Conservation (phyloP, 2,888 invertebrate species). For the Pinctada fucata region DNA sequence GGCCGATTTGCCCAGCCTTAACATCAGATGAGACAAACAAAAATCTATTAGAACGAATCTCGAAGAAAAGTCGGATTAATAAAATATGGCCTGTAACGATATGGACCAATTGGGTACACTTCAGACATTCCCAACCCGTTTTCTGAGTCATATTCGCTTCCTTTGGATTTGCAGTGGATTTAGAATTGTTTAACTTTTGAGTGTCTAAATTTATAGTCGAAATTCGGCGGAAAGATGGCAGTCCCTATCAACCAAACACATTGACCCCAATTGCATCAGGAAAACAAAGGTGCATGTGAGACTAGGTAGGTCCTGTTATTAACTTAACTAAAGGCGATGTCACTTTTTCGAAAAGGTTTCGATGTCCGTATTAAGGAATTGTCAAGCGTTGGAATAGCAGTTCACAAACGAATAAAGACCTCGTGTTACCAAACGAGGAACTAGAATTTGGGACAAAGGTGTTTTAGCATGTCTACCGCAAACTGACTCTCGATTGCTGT, state of each 20-base stretch:
- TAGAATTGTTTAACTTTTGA: background rate
- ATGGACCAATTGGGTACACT: background rate
- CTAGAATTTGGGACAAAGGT: background rate
- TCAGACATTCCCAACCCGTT: background rate
- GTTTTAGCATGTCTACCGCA: background rate
- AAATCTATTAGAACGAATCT: background rate
- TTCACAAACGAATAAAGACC: background rate
- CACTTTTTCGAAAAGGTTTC: background rate
- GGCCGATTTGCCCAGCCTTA: background rate
- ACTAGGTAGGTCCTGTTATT: background rate
- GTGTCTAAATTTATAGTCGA: background rate
- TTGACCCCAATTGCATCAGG: background rate
- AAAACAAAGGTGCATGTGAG: background rate
- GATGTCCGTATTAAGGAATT: background rate
- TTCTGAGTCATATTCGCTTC: background rate
- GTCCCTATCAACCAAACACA: background rate
- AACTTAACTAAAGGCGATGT: background rate
- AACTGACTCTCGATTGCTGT: background rate
- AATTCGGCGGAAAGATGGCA: background rate
- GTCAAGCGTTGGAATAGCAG: background rate
- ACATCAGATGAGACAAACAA: background rate
- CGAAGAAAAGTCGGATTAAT: background rate
- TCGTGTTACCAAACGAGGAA: background rate
- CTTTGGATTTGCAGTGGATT: background rate
- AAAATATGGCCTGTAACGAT: background rate